These are phyloP conservation scores for Altica lythri DNA, from an alignment of 2,888 invertebrate species.

Conservation along the genomic window DNA sequence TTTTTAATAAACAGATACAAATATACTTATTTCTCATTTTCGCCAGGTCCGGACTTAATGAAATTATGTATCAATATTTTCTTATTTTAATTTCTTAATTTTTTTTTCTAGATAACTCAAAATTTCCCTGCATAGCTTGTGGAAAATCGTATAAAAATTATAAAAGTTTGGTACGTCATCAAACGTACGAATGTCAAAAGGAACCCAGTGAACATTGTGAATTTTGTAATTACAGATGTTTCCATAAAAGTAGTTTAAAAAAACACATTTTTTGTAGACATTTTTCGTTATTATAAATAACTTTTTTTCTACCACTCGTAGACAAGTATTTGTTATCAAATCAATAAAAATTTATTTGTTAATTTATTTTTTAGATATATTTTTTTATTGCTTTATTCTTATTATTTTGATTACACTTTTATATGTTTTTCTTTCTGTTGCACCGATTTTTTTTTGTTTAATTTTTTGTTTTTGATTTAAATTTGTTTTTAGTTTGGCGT, in stretches of 20 bases:
- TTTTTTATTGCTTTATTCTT: not conserved
- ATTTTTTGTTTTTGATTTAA: slow-evolving; percentile 5
- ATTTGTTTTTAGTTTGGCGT: slow-evolving; percentile 20
- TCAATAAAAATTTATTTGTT: not conserved
- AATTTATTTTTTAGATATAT: not conserved
- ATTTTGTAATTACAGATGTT: slow-evolving; percentile 35
- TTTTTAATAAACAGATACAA: no score
- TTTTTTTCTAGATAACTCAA: no score
- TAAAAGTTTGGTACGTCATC: slow-evolving; percentile 64
- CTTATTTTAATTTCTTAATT: no score
- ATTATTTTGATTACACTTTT: no score
- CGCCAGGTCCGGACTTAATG: no score
- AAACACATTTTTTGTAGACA: slow-evolving; percentile 35
- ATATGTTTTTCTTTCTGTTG: not conserved
- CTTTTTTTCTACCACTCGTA: not conserved
- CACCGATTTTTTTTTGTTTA: slow-evolving; percentile 1
- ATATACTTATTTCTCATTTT: no score
- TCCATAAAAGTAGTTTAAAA: slow-evolving; percentile 40
- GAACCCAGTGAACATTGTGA: slow-evolving; percentile 36
- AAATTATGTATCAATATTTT: not conserved
- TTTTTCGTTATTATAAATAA: not conserved
- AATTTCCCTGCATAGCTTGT: no score
- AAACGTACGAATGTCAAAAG: slow-evolving; percentile 39
- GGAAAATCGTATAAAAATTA: slow-evolving; percentile 67
- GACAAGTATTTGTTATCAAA: not conserved